Percentiles rank a stretch among this genome's conserved stretches.
Evolutionary conservation across 2,797 vertebrate species (phyloP).

Genomic region (Liasis olivaceus): DNA sequence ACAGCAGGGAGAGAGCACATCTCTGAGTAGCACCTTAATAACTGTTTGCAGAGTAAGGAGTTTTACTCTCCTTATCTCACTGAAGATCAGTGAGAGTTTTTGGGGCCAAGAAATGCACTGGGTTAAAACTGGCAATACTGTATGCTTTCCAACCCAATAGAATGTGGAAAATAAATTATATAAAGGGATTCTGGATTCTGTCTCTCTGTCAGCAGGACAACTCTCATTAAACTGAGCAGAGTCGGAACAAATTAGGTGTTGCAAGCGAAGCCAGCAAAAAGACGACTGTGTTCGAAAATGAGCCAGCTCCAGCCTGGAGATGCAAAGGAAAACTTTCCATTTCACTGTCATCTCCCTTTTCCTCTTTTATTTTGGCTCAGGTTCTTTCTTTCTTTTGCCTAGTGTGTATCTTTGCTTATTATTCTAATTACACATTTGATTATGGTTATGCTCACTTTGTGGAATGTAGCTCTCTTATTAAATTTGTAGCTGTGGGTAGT

Average conservation of each 20-base stretch:
- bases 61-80: not conserved
- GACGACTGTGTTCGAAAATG: not conserved
- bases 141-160: not conserved
- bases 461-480: too few relatives aligned
- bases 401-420: not conserved
- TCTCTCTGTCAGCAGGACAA: not conserved
- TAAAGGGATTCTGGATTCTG: not conserved
- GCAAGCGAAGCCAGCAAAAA: not conserved
- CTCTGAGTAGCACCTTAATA: conserved; percentile 6
- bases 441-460: not conserved
- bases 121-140: not conserved
- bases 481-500: too few relatives aligned
- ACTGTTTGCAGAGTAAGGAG: not conserved
- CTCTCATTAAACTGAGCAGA: not conserved
- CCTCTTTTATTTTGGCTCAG: not conserved
- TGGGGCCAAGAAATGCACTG: not conserved
- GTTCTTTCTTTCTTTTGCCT: not conserved
- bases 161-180: not conserved
- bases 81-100: not conserved
- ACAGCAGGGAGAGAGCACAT: not conserved
- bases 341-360: not conserved
- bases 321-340: not conserved
- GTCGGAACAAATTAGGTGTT: not conserved
- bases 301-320: not conserved
- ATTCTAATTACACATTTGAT: not conserved